Conservation (phyloP, 30 jellyfish, hydroid and myxozoan genomes). For the Turritopsis dohrnii region DNA sequence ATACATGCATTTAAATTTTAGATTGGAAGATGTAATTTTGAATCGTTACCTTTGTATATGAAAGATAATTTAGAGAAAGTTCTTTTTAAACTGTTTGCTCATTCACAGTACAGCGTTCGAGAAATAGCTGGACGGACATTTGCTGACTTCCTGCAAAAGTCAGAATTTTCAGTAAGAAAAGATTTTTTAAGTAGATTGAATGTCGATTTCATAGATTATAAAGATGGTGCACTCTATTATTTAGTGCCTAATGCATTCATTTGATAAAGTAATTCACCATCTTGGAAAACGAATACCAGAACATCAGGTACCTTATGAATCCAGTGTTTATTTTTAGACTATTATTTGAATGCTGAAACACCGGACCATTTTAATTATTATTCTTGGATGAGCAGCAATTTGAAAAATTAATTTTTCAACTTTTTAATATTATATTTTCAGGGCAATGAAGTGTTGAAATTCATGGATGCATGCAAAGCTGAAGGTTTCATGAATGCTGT, state of each 20-base stretch:
- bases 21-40: conserved; percentile 53
- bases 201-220: no score
- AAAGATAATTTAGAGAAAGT: conserved; percentile 50
- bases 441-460: conserved; percentile 2
- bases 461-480: conserved; percentile 68
- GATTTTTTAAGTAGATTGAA: not conserved
- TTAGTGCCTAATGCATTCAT: conserved; percentile 23
- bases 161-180: conserved; percentile 53
- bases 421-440: not conserved
- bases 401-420: not conserved
- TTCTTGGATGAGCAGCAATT: no score
- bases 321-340: no score
- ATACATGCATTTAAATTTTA: conserved; percentile 6
- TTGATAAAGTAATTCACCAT: conserved; percentile 24
- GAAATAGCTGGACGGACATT: conserved; percentile 77
- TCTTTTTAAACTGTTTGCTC: conserved; percentile 43
- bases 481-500: conserved; percentile 74
- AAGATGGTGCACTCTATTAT: not conserved
- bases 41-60: conserved; percentile 54
- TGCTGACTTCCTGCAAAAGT: conserved; percentile 50
- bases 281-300: not conserved
- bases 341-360: no score
- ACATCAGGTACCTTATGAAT: no score
- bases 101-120: conserved; percentile 70
- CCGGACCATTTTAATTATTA: no score